Percentiles rank a stretch among this genome's conserved stretches.
These are phyloP conservation scores for Melipona beecheii DNA, from an alignment of 2,888 invertebrate genomes.

Conservation along the genomic window DNA sequence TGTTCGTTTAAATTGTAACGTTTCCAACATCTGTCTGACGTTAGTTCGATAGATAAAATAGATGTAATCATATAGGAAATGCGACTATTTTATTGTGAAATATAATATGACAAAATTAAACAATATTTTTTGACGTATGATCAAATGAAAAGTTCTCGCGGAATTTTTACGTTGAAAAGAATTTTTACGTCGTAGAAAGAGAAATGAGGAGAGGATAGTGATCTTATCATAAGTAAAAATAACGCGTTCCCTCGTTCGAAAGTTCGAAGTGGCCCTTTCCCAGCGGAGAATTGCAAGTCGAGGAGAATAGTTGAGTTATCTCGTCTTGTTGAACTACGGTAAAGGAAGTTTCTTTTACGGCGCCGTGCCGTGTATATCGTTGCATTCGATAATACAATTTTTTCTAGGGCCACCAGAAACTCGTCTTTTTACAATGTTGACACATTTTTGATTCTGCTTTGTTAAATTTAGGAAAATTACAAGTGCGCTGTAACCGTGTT, in stretches of 20 bases:
- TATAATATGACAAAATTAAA: neutral
- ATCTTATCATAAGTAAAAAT: conserved; percentile 28
- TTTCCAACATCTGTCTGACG: no score
- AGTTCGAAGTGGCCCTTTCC: conserved; percentile 17
- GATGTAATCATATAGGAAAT: neutral
- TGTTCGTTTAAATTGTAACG: neutral
- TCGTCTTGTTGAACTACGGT: conserved; percentile 7
- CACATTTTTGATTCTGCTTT: no score
- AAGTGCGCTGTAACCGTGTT: no score
- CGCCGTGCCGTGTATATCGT: neutral
- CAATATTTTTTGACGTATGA: neutral
- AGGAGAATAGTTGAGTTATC: conserved; percentile 18
- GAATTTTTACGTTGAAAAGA: neutral
- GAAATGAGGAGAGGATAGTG: neutral
- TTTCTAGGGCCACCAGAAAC: neutral
- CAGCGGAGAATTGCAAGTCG: neutral
- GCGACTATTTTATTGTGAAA: fast-evolving
- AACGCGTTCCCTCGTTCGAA: conserved; percentile 3
- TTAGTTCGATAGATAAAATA: neutral
- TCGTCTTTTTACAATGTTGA: neutral
- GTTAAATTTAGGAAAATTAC: no score
- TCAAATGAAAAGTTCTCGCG: neutral
- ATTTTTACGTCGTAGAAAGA: neutral
- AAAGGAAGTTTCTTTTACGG: conserved; percentile 26
- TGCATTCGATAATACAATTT: neutral